phyloP scores from a whole-genome alignment of 2,888 invertebrate species.

The Oxycera nigricornis region DNA sequence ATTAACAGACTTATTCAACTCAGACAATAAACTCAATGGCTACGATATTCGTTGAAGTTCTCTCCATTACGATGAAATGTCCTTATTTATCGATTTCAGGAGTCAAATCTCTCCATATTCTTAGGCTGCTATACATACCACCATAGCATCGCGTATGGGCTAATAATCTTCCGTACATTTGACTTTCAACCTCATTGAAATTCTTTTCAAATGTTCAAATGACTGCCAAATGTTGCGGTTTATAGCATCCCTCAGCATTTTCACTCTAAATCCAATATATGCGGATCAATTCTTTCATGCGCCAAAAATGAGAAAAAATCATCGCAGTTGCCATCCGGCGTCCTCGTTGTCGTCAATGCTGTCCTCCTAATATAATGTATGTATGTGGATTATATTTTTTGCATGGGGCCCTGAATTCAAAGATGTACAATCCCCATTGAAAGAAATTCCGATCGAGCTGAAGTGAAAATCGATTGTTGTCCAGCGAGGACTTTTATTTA shows the following conservation, averaged over 20 bases:
- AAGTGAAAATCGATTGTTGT: neutral
- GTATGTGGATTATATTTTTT: constrained; percentile 13
- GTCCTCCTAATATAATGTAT: constrained; percentile 18
- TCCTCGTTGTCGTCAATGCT: neutral
- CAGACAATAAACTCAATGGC: too few species aligned
- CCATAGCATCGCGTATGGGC: too few species aligned
- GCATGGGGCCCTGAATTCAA: constrained; percentile 10
- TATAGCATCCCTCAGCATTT: constrained; percentile 37
- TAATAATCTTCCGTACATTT: too few species aligned
- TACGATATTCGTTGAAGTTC: too few species aligned
- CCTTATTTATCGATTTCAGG: too few species aligned
- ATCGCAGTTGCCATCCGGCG: constrained; percentile 2
- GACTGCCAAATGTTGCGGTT: constrained; percentile 38
- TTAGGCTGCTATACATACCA: too few species aligned
- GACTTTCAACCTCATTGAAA: constrained; percentile 17
- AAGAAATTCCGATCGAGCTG: neutral
- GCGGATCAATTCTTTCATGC: constrained; percentile 27
- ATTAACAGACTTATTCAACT: too few species aligned
- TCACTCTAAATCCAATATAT: constrained; percentile 11
- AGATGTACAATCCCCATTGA: constrained; percentile 12
- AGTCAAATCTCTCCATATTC: too few species aligned
- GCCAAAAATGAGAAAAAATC: neutral
- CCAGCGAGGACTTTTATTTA: neutral
- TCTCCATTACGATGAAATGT: too few species aligned
- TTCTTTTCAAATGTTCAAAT: constrained; percentile 35